Percentiles rank a stretch among this genome's conserved stretches.
These are phyloP conservation scores for Okapia johnstoni DNA, from an alignment of 2,113 vertebrate genomes.

Conservation along the genomic window DNA sequence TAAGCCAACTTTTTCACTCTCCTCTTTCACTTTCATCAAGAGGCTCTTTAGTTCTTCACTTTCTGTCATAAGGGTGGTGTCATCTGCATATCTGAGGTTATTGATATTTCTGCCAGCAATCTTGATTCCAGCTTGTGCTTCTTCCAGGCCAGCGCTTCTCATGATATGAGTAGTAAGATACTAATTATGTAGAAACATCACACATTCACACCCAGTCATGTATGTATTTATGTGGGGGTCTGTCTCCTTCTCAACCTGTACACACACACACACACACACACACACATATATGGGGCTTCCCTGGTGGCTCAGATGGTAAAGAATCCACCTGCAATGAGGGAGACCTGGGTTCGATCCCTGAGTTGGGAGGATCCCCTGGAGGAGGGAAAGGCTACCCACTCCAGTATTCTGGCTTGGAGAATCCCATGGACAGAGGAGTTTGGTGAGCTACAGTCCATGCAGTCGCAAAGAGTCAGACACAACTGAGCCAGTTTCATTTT, in stretches of 20 bases:
- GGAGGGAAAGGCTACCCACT: not conserved
- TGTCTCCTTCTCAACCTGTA: not conserved
- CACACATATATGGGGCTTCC: not conserved
- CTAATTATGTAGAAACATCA: not conserved
- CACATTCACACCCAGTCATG: not conserved
- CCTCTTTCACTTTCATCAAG: no score
- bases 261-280: not conserved
- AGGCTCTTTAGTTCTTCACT: no score
- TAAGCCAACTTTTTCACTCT: no score
- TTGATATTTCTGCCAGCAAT: no score
- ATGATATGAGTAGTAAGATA: not conserved
- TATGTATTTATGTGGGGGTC: not conserved
- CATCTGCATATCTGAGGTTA: no score
- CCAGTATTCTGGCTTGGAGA: not conserved
- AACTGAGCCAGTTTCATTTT: not conserved
- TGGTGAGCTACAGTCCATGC: not conserved
- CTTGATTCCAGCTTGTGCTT: no score
- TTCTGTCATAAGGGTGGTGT: no score
- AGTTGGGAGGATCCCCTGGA: not conserved
- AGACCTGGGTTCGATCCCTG: not conserved
- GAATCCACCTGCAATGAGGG: not conserved
- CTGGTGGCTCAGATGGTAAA: not conserved
- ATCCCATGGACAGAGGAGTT: not conserved
- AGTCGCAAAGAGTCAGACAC: fast-evolving
- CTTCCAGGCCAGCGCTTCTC: no score